These are phyloP conservation scores for Sinocyclocheilus anshuiensis DNA, from an alignment of 2,113 vertebrate genomes.

Conservation along the genomic window DNA sequence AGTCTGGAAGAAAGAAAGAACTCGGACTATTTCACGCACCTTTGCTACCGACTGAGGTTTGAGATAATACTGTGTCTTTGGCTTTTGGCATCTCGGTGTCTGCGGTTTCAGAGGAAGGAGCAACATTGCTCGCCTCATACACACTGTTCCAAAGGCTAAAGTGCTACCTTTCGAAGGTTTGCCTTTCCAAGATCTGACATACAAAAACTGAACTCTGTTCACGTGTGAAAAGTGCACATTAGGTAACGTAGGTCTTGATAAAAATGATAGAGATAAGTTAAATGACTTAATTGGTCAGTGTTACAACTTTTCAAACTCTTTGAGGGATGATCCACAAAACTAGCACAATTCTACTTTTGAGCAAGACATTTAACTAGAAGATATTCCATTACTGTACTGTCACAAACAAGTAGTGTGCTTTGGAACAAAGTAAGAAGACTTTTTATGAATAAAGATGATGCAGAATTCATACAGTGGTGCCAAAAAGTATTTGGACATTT, in stretches of 20 bases:
- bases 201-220: neutral
- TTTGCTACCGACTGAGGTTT: constrained; percentile 39
- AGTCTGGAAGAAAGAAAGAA: constrained; percentile 40
- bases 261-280: too few relatives aligned
- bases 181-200: constrained; percentile 15
- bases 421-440: too few relatives aligned
- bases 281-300: too few relatives aligned
- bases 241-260: too few relatives aligned
- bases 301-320: too few relatives aligned
- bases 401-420: too few relatives aligned
- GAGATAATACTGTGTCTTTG: constrained; percentile 48
- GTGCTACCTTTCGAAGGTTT: constrained; percentile 36
- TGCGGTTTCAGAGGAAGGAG: constrained; percentile 47
- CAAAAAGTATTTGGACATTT: too few relatives aligned
- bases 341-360: neutral
- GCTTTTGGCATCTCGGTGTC: constrained; percentile 44
- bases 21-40: constrained; percentile 55
- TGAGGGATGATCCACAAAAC: too few relatives aligned
- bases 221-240: neutral
- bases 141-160: constrained; percentile 34
- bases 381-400: too few relatives aligned
- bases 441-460: too few relatives aligned
- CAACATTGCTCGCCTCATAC: constrained; percentile 41
- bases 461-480: too few relatives aligned
- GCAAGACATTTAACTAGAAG: neutral